Conservation (phyloP, 2,113 vertebrate species). For the Spermophilus dauricus region DNA sequence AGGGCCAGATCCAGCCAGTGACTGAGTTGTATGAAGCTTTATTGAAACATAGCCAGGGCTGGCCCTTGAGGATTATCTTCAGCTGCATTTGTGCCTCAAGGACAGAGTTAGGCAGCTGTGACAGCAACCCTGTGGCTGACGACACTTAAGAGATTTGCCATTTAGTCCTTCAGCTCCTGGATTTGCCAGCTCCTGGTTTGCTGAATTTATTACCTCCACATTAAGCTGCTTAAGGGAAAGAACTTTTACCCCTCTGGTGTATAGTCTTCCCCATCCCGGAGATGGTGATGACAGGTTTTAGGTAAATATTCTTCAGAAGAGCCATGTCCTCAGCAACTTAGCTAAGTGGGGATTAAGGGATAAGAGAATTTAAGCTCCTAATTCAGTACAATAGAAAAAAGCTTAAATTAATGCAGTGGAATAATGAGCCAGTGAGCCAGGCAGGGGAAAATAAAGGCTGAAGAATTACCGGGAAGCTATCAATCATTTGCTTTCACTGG, state of each 20-base stretch:
- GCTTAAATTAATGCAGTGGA: slow-evolving; percentile 72
- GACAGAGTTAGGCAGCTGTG: neutral
- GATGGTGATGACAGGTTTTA: neutral
- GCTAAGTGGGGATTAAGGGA: neutral
- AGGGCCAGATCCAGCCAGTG: neutral
- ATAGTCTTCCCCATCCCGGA: neutral
- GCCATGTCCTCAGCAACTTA: neutral
- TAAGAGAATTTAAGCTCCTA: slow-evolving; percentile 13
- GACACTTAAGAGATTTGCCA: neutral
- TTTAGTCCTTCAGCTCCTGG: neutral
- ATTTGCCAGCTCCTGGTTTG: neutral
- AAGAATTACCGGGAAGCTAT: slow-evolving; percentile 63
- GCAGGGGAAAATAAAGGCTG: slow-evolving; percentile 57
- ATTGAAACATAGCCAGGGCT: neutral
- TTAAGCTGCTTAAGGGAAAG: neutral
- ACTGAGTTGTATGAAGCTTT: slow-evolving; percentile 28
- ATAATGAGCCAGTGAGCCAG: slow-evolving; percentile 20
- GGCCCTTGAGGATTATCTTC: neutral
- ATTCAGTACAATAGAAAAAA: slow-evolving; percentile 60
- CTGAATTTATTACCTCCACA: neutral
- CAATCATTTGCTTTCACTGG: slow-evolving; percentile 63
- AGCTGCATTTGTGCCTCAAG: neutral
- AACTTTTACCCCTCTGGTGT: neutral
- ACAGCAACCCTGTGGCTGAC: neutral
- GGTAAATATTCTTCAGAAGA: slow-evolving; percentile 1